Percentiles rank a stretch among this genome's conserved stretches.
These are phyloP conservation scores for Pycnomerus fuliginosus DNA, from an alignment of 2,888 invertebrate genomes.

Conservation along the genomic window DNA sequence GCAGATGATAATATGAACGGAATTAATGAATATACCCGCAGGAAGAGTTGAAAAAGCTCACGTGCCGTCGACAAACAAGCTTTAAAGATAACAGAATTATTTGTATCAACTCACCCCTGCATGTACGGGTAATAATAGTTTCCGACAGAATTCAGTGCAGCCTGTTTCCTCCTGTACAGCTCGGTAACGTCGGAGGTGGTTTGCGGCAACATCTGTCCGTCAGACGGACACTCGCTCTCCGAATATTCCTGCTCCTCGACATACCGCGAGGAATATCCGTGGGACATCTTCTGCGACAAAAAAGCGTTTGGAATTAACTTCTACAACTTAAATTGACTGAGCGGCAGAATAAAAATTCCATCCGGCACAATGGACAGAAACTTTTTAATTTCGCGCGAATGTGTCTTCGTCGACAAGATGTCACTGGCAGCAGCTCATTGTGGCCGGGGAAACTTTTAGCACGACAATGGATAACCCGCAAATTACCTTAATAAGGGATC, in stretches of 20 bases:
- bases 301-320: too few relatives aligned
- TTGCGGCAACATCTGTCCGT: conserved; percentile 6
- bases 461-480: conserved; percentile 2
- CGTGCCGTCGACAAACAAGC: too few relatives aligned
- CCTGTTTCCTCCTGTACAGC: conserved; percentile 20
- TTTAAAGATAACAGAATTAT: too few relatives aligned
- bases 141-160: not conserved
- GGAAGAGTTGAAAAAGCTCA: too few relatives aligned
- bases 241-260: conserved; percentile 12
- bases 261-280: conserved; percentile 9
- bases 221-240: conserved; percentile 15
- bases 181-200: conserved; percentile 12
- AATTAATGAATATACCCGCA: too few relatives aligned
- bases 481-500: conserved; percentile 9
- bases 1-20: too few relatives aligned
- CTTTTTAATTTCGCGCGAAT: conserved; percentile 19
- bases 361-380: conserved; percentile 11
- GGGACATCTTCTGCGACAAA: conserved; percentile 10
- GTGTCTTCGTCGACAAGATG: conserved; percentile 13
- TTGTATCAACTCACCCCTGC: conserved; percentile 14
- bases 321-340: too few relatives aligned
- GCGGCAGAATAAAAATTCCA: too few relatives aligned
- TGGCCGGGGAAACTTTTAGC: conserved; percentile 12
- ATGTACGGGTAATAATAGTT: conserved; percentile 14
- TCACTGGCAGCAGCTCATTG: conserved; percentile 13